Percentiles rank a stretch among this genome's conserved stretches.
phyloP scores from a whole-genome alignment of 2,113 vertebrate species.

The Geococcyx californianus region DNA sequence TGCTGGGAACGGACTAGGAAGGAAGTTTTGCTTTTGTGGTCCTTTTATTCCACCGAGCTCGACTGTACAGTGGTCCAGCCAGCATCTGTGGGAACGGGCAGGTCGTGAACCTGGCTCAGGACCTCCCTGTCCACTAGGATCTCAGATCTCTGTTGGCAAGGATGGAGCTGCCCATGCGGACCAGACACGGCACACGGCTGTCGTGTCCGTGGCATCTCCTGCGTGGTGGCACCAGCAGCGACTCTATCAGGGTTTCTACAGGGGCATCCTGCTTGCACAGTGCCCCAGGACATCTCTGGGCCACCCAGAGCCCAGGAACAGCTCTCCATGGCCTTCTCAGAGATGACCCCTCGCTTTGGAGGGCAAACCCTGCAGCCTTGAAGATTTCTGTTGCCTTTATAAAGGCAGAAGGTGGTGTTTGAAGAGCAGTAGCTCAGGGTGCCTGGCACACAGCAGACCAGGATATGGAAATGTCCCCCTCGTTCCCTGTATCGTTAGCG shows the following conservation, averaged over 20 bases:
- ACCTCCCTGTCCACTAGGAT: too few species aligned
- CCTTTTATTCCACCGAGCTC: background rate
- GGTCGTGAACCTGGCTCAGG: too few species aligned
- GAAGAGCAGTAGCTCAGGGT: background rate
- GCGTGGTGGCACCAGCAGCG: rapidly evolving
- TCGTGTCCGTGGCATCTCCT: rapidly evolving
- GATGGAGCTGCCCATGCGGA: rapidly evolving
- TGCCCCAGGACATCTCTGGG: background rate
- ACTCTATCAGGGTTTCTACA: rapidly evolving
- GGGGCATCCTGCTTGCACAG: background rate
- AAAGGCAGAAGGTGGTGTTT: background rate
- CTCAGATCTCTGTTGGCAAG: rapidly evolving
- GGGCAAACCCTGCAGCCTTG: background rate
- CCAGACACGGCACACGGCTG: background rate
- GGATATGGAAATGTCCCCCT: background rate
- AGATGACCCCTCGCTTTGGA: too few species aligned
- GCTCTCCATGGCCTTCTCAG: background rate
- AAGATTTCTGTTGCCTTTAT: background rate
- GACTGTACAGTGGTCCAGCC: rapidly evolving
- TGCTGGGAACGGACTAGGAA: background rate
- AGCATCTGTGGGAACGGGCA: background rate
- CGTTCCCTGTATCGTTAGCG: background rate
- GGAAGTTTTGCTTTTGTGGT: background rate
- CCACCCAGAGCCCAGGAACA: background rate
- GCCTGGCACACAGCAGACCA: background rate